Evolutionary conservation across 2,888 invertebrate species (phyloP), one percentile per base, ranked within the genome.

Genomic region (Melinaea menophilus): DNA sequence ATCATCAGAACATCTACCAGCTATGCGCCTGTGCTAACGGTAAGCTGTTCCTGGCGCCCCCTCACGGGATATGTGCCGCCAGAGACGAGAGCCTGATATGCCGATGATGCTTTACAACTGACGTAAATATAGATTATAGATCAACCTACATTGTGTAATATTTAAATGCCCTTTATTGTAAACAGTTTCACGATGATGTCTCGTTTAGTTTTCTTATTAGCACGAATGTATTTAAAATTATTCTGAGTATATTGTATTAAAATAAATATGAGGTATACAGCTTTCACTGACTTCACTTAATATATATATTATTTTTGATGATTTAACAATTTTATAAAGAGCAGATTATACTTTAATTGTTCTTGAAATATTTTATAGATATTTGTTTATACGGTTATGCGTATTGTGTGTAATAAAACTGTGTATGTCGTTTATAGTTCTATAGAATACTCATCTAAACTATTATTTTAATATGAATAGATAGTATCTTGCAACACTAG

Each of bases 11-110:
- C 77, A 95, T 96, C 73, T 97, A 95, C 87, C 98, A 98, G 86
- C 89, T 98, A 72, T 98, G 98, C 88, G 95, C 96, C 71, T 98
- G 98, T 84, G 95, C 94, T 46, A 96, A 95, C 81, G 98, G 98
- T 55, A 95, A 96, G 81, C 91, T 98, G 65, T 98, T 98, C 82
- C 92, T 98, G 35, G 96, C 97, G 2, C 94, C 95, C 4, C 94
- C 98, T 0, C 95, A 95, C 77, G 95, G 95, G 55, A 93, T 94
- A 65, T 98, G 98, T 85, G 91, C 91, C 2, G 95, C 91, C 0
- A 78, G 91, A 46, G 91, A 91, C 70, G 91, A 91, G 64, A 91
- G 91, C 71, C 86, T 90, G 47, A 91, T 91, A 65, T 91, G 91
- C 73, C 91, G 91, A 91, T 91, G 88, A 91, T 89, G 75, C 73